These are phyloP conservation scores for Brachionus koreanus DNA, from an alignment of 1,140 invertebrate species.

Conservation along the genomic window DNA sequence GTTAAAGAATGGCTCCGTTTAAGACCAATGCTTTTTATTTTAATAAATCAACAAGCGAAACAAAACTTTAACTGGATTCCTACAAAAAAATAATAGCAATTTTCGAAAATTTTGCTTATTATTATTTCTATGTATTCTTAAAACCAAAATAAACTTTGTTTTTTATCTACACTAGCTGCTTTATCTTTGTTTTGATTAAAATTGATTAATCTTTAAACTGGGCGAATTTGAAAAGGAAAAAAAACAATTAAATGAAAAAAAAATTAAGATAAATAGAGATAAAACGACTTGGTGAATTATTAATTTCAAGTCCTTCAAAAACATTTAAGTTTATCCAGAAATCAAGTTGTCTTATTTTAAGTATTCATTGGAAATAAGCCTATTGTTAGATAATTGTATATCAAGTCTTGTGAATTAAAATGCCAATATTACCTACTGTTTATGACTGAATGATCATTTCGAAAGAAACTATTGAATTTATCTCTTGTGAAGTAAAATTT, in stretches of 20 bases:
- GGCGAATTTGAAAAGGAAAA: neutral
- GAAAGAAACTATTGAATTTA: neutral
- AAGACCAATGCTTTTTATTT: neutral
- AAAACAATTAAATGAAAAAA: neutral
- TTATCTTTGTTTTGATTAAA: neutral
- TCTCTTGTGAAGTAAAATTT: neutral
- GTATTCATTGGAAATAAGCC: neutral
- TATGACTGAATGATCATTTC: neutral
- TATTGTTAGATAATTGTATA: neutral
- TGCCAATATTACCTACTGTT: too few species aligned
- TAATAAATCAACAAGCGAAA: neutral
- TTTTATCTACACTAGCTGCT: neutral
- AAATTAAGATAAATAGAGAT: neutral
- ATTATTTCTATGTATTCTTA: neutral
- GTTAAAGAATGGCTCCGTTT: neutral
- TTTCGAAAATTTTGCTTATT: neutral
- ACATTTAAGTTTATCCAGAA: neutral
- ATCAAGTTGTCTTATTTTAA: neutral
- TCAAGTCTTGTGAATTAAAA: too few species aligned
- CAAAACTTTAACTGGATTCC: neutral
- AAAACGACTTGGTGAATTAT: neutral
- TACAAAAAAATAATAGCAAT: neutral
- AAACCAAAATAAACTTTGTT: neutral
- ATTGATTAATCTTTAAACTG: neutral
- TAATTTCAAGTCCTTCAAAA: neutral